phyloP scores from a whole-genome alignment of 2,113 vertebrate genomes.

The Scartelaos histophorus region DNA sequence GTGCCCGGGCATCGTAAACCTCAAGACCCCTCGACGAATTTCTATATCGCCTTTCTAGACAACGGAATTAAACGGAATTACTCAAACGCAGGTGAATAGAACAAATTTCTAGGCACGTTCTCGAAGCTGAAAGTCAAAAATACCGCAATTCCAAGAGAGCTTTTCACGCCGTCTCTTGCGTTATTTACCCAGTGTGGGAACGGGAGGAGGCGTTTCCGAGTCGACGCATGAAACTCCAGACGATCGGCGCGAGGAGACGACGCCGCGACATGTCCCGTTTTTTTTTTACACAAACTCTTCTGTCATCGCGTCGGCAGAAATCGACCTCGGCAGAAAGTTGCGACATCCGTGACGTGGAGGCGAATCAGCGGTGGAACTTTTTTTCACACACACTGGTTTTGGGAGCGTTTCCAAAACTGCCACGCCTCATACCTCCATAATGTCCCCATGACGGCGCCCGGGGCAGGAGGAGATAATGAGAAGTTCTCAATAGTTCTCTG shows the following conservation, averaged over 20 bases:
- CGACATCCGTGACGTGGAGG: conserved; percentile 10
- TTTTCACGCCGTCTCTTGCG: background rate
- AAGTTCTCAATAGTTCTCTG: background rate
- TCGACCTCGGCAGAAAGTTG: conserved; percentile 17
- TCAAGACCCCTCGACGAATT: background rate
- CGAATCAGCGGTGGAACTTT: conserved; percentile 16
- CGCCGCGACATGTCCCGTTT: background rate
- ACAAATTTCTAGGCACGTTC: background rate
- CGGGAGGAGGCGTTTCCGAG: conserved; percentile 8
- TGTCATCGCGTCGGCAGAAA: conserved; percentile 18
- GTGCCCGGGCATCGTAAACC: background rate
- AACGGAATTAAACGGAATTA: background rate
- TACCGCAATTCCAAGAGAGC: background rate
- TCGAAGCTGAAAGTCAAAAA: background rate
- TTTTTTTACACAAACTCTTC: conserved; percentile 4
- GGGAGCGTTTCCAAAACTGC: conserved; percentile 45
- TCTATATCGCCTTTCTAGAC: background rate
- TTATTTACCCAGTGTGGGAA: conserved; percentile 15
- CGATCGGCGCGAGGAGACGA: conserved; percentile 17
- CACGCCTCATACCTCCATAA: conserved; percentile 52
- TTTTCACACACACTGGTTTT: conserved; percentile 26
- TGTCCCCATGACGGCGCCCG: conserved; percentile 13
- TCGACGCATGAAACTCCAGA: background rate
- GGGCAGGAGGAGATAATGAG: conserved; percentile 3
- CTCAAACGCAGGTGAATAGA: background rate